Evolutionary conservation across 2,888 invertebrate species (phyloP).

Genomic region (Piscicola geometra): DNA sequence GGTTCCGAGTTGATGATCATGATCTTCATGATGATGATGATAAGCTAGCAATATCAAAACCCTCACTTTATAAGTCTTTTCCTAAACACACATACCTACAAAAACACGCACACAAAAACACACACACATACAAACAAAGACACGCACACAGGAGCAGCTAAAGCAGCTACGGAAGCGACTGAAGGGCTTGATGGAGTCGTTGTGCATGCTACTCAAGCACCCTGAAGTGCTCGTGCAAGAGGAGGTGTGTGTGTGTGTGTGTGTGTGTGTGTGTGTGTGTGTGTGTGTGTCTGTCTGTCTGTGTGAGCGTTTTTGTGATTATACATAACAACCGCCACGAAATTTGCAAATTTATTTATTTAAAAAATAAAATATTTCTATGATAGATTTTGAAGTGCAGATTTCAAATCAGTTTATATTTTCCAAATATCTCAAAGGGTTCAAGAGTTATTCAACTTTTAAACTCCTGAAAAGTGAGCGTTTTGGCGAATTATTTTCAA

Average conservation of each 20-base stretch:
- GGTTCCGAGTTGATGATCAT: conserved; percentile 40
- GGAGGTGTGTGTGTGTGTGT: conserved; percentile 57
- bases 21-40: too few relatives aligned
- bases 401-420: too few relatives aligned
- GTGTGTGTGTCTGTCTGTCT: conserved; percentile 38
- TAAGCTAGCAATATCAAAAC: too few relatives aligned
- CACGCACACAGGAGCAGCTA: conserved; percentile 49
- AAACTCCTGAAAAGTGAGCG: too few relatives aligned
- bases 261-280: neutral
- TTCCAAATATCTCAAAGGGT: neutral
- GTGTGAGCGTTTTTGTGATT: neutral
- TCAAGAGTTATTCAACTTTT: too few relatives aligned
- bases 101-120: too few relatives aligned
- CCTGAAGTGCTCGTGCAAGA: conserved; percentile 69
- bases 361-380: neutral
- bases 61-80: too few relatives aligned
- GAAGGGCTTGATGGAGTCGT: conserved; percentile 69
- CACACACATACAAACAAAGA: too few relatives aligned
- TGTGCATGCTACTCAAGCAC: conserved; percentile 68
- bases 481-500: too few relatives aligned
- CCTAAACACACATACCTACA: too few relatives aligned
- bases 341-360: neutral
- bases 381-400: too few relatives aligned
- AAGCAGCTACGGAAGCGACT: conserved; percentile 67
- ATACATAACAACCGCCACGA: too few relatives aligned